Evolutionary conservation across 1,140 invertebrate genomes (phyloP).

Genomic region (Cheumatopsyche charites): DNA sequence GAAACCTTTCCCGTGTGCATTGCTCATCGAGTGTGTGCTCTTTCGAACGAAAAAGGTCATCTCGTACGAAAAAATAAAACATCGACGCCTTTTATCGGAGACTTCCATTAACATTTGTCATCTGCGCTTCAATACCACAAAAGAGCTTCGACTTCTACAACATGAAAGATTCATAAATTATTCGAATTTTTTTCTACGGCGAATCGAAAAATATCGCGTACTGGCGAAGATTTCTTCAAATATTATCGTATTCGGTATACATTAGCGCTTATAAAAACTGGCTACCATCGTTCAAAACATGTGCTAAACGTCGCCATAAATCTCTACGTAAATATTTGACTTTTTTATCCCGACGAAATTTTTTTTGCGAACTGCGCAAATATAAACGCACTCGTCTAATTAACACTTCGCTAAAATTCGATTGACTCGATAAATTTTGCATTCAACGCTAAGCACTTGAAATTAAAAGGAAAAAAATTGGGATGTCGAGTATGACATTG

Average conservation of each 20-base stretch:
- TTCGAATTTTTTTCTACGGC: background rate
- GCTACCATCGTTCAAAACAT: slow-evolving; percentile 26
- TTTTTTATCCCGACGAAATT: background rate
- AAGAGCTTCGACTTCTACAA: too few species aligned
- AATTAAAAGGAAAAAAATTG: too few species aligned
- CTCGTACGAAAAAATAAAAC: background rate
- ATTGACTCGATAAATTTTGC: background rate
- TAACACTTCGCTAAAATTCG: background rate
- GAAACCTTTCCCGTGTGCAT: background rate
- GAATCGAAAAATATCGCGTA: too few species aligned
- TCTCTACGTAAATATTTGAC: slow-evolving; percentile 23
- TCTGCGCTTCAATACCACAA: too few species aligned
- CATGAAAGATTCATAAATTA: background rate
- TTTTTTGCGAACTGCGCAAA: background rate
- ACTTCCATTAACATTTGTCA: slow-evolving; percentile 25
- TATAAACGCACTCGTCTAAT: background rate
- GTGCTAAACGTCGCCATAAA: slow-evolving; percentile 25
- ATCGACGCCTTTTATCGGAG: background rate
- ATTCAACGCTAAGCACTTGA: too few species aligned
- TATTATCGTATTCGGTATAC: background rate
- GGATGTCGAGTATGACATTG: too few species aligned
- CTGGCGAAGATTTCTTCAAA: background rate
- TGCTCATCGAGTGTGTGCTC: background rate
- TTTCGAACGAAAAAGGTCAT: slow-evolving; percentile 1
- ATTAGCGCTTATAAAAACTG: slow-evolving; percentile 5